phyloP scores from a whole-genome alignment of 2,888 invertebrate species.

The Nebria salina region DNA sequence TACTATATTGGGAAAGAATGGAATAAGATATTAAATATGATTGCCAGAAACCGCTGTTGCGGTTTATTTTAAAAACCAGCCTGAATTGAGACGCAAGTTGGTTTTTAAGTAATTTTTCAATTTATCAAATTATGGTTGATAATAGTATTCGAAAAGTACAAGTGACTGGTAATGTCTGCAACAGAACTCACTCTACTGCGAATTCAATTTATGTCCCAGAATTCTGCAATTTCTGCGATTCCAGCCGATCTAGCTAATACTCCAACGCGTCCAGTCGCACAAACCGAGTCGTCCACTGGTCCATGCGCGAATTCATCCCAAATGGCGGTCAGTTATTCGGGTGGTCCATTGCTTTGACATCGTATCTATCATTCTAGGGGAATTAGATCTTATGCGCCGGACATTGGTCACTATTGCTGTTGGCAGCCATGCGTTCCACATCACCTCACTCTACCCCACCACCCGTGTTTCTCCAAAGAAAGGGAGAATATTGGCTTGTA shows the following conservation, averaged over 20 bases:
- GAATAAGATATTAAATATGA: not conserved
- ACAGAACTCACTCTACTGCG: constrained; percentile 58
- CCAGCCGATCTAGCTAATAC: constrained; percentile 61
- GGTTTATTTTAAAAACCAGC: not conserved
- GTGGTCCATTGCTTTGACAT: constrained; percentile 49
- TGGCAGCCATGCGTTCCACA: constrained; percentile 16
- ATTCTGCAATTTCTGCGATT: constrained; percentile 60
- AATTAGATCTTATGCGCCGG: constrained; percentile 55
- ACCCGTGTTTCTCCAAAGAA: not conserved
- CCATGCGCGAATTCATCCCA: constrained; percentile 41
- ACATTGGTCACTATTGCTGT: constrained; percentile 58
- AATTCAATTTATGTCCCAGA: constrained; percentile 62
- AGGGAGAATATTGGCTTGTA: too few relatives aligned
- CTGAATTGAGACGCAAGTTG: too few relatives aligned
- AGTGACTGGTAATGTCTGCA: constrained; percentile 30
- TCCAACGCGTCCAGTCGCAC: constrained; percentile 53
- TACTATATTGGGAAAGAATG: not conserved
- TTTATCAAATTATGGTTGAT: not conserved
- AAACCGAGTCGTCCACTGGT: constrained; percentile 4
- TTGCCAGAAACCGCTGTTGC: not conserved
- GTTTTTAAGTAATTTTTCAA: too few relatives aligned
- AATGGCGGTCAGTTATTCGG: not conserved
- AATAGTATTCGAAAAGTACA: constrained; percentile 6
- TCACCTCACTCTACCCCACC: not conserved
- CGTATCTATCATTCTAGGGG: constrained; percentile 60